phyloP scores from a whole-genome alignment of 2,888 invertebrate genomes.

The Spisula subtruncata region DNA sequence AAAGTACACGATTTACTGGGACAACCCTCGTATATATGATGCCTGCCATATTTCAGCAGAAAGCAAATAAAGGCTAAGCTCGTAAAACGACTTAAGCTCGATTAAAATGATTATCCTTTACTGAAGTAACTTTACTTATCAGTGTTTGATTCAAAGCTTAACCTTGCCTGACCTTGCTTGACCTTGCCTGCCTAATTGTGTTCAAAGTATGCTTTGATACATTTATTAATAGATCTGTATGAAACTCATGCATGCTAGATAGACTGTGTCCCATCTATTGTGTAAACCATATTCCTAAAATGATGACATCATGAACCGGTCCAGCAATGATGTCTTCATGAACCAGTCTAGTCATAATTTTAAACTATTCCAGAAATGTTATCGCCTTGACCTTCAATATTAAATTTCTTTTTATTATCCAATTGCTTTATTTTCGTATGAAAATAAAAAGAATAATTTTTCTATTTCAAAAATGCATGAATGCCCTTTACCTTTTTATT shows the following conservation, averaged over 20 bases:
- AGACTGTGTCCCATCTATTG: constrained; percentile 16
- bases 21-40: too few species aligned
- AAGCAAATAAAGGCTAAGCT: too few species aligned
- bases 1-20: too few species aligned
- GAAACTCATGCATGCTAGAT: constrained; percentile 1
- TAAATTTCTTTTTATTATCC: background rate
- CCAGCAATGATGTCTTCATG: background rate
- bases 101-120: background rate
- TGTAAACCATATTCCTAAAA: background rate
- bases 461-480: background rate
- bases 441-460: background rate
- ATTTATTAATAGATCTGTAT: background rate
- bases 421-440: background rate
- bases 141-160: background rate
- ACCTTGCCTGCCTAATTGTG: too few species aligned
- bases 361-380: background rate
- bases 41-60: too few species aligned
- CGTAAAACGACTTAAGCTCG: too few species aligned
- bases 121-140: background rate
- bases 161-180: background rate
- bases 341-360: too few species aligned
- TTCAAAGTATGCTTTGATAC: background rate
- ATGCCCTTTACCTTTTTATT: too few species aligned
- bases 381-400: background rate
- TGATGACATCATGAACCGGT: background rate